These are phyloP conservation scores for Oceanodroma leucorhoa DNA, from an alignment of 2,797 vertebrate species.

Conservation along the genomic window DNA sequence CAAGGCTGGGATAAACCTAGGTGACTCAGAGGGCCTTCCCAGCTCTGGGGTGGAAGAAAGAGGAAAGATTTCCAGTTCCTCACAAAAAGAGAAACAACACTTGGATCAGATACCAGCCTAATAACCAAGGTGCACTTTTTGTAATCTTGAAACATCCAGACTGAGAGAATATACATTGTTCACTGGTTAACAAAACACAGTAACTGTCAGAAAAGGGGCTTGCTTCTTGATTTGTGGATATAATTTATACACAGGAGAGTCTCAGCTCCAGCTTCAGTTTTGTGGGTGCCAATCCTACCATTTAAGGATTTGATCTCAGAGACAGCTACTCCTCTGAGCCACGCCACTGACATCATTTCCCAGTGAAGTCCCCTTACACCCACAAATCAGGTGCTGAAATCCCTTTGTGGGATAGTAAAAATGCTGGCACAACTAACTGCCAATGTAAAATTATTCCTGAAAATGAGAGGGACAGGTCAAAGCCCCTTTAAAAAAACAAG, in stretches of 20 bases:
- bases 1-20: not conserved
- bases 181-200: constrained; percentile 46
- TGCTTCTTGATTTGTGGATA: constrained; percentile 20
- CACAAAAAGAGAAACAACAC: not conserved
- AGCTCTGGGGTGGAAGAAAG: constrained; percentile 1
- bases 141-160: not conserved
- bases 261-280: constrained; percentile 24
- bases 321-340: constrained; percentile 26
- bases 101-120: constrained; percentile 23
- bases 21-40: constrained; percentile 42
- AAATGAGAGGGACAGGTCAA: constrained; percentile 59
- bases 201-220: constrained; percentile 24
- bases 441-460: constrained; percentile 52
- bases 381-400: constrained; percentile 68
- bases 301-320: constrained; percentile 33
- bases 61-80: constrained; percentile 19
- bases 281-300: constrained; percentile 62
- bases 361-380: constrained; percentile 37
- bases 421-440: constrained; percentile 43
- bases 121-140: constrained; percentile 34
- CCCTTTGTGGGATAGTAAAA: constrained; percentile 47
- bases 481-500: constrained; percentile 31
- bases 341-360: constrained; percentile 43
- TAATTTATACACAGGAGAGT: constrained; percentile 6
- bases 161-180: constrained; percentile 32